Evolutionary conservation across 2,888 invertebrate genomes (phyloP).

Genomic region (Lasioglossum calceatum): DNA sequence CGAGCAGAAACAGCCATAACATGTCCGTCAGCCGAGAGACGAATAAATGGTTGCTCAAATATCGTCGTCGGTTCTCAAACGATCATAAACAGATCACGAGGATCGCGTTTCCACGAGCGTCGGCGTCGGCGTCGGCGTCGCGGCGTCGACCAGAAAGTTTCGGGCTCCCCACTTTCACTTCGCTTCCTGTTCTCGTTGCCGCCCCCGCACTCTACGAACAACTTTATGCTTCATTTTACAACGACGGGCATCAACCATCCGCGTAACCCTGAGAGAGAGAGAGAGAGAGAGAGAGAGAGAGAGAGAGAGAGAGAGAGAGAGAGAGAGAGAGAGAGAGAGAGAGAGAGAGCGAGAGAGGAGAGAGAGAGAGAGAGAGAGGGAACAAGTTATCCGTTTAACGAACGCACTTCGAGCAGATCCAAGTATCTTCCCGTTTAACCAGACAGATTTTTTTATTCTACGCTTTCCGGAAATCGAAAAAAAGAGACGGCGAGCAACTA

Average conservation of each 20-base stretch:
- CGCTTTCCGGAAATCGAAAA: neutral
- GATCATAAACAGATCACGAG: constrained; percentile 7
- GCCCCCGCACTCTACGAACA: constrained; percentile 36
- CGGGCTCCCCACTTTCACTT: constrained; percentile 61
- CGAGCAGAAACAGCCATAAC: neutral
- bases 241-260: constrained; percentile 36
- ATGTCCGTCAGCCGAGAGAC: neutral
- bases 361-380: neutral
- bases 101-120: neutral
- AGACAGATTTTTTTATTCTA: constrained; percentile 15
- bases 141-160: constrained; percentile 47
- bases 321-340: neutral
- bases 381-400: constrained; percentile 55
- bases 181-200: constrained; percentile 46
- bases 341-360: too few relatives aligned
- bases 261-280: constrained; percentile 33
- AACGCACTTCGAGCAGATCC: constrained; percentile 27
- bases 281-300: too few relatives aligned
- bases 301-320: too few relatives aligned
- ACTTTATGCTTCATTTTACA: constrained; percentile 63
- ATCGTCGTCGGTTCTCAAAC: constrained; percentile 5
- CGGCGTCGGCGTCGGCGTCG: constrained; percentile 10
- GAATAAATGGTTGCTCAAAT: constrained; percentile 5
- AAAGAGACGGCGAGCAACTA: neutral
- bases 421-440: constrained; percentile 40